A percentile compares a stretch with the other conserved stretches of the same genome.
Conservation (phyloP, 2,888 invertebrate genomes). For the Pyrgus malvae region DNA sequence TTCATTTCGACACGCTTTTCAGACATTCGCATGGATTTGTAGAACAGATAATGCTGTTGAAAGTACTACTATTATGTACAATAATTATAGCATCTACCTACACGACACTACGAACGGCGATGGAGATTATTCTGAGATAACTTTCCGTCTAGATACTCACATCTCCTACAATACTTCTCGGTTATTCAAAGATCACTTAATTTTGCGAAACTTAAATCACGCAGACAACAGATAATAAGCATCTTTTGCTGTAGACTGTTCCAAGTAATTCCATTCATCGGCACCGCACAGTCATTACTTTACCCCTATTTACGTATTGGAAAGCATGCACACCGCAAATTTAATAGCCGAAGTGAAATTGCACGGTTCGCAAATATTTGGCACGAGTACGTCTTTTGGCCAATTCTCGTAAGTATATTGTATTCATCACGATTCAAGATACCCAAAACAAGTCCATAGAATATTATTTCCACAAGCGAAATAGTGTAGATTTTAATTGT, state of each 20-base stretch:
- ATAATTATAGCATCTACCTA: too few species aligned
- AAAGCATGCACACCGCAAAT: slow-evolving; percentile 19
- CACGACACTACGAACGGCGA: too few species aligned
- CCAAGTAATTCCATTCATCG: slow-evolving; percentile 17
- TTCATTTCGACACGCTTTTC: slow-evolving; percentile 49
- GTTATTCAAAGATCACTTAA: slow-evolving; percentile 10
- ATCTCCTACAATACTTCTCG: background rate
- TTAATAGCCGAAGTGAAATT: slow-evolving; percentile 23
- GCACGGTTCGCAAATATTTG: slow-evolving; percentile 2
- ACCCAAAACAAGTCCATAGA: slow-evolving; percentile 1
- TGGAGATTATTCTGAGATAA: background rate
- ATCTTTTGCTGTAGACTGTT: slow-evolving; percentile 9
- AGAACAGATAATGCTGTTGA: background rate
- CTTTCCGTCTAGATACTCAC: background rate
- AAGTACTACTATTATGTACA: background rate
- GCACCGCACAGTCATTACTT: slow-evolving; percentile 25
- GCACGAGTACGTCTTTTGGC: slow-evolving; percentile 4
- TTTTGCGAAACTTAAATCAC: slow-evolving; percentile 7
- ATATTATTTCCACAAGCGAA: background rate
- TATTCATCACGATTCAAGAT: slow-evolving; percentile 13
- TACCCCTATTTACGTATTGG: slow-evolving; percentile 22
- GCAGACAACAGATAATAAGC: slow-evolving; percentile 8
- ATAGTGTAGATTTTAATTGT: slow-evolving; percentile 9
- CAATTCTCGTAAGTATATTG: slow-evolving; percentile 1
- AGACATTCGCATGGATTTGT: slow-evolving; percentile 43